Percentiles rank a stretch among this genome's conserved stretches.
These are phyloP conservation scores for Axinella damicornis DNA, from an alignment of 37 sponge, comb jelly and placozoan genomes.

Conservation along the genomic window DNA sequence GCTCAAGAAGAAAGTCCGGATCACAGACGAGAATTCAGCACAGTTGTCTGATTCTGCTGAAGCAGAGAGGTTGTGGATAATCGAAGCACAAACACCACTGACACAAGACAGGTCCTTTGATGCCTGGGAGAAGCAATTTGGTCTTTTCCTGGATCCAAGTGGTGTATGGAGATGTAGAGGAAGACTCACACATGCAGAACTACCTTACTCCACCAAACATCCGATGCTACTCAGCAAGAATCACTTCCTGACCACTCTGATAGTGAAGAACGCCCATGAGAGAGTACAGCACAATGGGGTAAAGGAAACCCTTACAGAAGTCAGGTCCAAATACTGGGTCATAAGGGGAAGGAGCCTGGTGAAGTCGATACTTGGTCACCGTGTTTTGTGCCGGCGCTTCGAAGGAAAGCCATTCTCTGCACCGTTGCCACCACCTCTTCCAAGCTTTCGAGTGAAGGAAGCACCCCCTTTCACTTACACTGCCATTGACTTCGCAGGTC, in stretches of 20 bases:
- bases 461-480: neutral
- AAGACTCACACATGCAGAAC: conserved; percentile 19
- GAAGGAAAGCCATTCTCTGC: conserved; percentile 3
- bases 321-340: conserved; percentile 22
- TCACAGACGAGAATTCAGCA: too few relatives aligned
- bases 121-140: conserved; percentile 16
- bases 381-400: neutral
- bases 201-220: conserved; percentile 18
- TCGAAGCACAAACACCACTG: neutral
- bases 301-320: conserved; percentile 34
- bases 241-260: too few relatives aligned
- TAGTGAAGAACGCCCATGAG: conserved; percentile 12
- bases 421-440: conserved; percentile 21
- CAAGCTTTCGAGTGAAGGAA: neutral
- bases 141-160: conserved; percentile 23
- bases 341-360: neutral
- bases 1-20: neutral
- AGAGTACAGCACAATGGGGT: conserved; percentile 19
- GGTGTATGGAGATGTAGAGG: conserved; percentile 50
- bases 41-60: neutral
- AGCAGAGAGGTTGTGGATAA: conserved; percentile 25
- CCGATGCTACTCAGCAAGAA: conserved; percentile 24
- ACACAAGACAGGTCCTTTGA: neutral
- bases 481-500: conserved; percentile 21
- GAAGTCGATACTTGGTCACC: neutral